Evolutionary conservation across 2,797 vertebrate genomes (phyloP), one percentile per base, ranked within the genome.

Genomic region (Epinephelus awoara): DNA sequence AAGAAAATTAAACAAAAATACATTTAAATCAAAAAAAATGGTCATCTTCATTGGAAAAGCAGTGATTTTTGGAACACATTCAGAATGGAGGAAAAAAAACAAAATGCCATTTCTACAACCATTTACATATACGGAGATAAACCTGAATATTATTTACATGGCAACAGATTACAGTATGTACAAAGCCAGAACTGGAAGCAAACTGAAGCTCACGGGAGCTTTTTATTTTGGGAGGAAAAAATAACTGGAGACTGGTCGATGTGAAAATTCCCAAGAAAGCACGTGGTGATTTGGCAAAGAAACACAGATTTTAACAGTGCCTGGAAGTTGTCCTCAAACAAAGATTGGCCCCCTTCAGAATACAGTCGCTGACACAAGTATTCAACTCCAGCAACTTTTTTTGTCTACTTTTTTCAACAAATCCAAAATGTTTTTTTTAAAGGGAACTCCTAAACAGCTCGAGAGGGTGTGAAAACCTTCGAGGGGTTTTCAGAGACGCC

Each of bases 111-210:
- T 93, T 93, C 93, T 93, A 93, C 86, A 93, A 91, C 90, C 89
- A 92, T 94, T 93, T 94, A 94, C 93, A 95, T 80, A 87, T 29
- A 88, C 42, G 79, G 76, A 87, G 88, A 89, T 87, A 91, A 90
- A 92, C 90, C 91, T 87, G 87, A 80, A 82, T 85, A 90, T 84
- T 94, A 94, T 94, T 94, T 93, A 95, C 93, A 94, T 55, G 69
- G 73, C 82, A 88, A 91, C 85, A 90, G 92, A 89, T 93, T 87
- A 91, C 89, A 89, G 85, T 94, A 94, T 95, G 65, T 94, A 95
- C 93, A 93, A 82, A 85, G 74, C 80, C 49, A 77, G 75, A 71
- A 83, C 52, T 83, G 80, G 66, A 90, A 88, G 78, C 62, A 72
- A 79, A 85, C 46, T 44, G 56, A 68, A 72, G 67, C 84, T 83